Conservation (phyloP, 2,888 invertebrate genomes). For the Parnassius glacialis region DNA sequence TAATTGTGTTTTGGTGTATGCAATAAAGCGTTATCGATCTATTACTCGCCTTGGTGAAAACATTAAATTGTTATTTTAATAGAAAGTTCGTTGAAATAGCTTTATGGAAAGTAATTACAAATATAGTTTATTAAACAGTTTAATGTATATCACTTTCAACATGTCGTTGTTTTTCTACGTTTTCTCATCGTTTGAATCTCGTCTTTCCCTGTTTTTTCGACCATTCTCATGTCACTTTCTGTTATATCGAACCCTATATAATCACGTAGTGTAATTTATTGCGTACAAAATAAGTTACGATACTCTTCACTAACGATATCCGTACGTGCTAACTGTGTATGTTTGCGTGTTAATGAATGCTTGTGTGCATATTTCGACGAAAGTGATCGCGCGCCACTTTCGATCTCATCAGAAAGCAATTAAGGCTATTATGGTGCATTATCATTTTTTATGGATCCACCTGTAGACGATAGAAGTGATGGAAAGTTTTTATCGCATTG, state of each 20-base stretch:
- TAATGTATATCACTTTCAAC: too few relatives aligned
- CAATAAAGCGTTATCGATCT: too few relatives aligned
- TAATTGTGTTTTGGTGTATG: too few relatives aligned
- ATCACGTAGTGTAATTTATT: slow-evolving; percentile 2
- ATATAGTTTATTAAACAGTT: too few relatives aligned
- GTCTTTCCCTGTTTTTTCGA: not conserved
- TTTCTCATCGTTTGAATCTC: too few relatives aligned
- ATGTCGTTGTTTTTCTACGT: too few relatives aligned
- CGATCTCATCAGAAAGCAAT: slow-evolving; percentile 28
- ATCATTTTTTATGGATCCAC: slow-evolving; percentile 20
- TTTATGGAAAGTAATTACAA: too few relatives aligned
- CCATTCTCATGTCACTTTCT: not conserved
- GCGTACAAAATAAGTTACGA: not conserved
- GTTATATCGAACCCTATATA: not conserved
- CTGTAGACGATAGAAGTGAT: not conserved
- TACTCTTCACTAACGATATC: not conserved
- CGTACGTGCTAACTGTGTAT: not conserved
- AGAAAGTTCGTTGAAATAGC: too few relatives aligned
- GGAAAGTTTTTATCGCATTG: slow-evolving; percentile 19
- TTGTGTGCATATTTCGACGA: slow-evolving; percentile 17
- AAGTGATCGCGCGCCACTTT: slow-evolving; percentile 24
- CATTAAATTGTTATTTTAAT: too few relatives aligned
- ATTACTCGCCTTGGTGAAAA: too few relatives aligned
- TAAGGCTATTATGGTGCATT: slow-evolving; percentile 25
- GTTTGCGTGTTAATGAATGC: not conserved